These are phyloP conservation scores for Helarctos malayanus DNA, from an alignment of 2,797 vertebrate genomes.

Conservation along the genomic window DNA sequence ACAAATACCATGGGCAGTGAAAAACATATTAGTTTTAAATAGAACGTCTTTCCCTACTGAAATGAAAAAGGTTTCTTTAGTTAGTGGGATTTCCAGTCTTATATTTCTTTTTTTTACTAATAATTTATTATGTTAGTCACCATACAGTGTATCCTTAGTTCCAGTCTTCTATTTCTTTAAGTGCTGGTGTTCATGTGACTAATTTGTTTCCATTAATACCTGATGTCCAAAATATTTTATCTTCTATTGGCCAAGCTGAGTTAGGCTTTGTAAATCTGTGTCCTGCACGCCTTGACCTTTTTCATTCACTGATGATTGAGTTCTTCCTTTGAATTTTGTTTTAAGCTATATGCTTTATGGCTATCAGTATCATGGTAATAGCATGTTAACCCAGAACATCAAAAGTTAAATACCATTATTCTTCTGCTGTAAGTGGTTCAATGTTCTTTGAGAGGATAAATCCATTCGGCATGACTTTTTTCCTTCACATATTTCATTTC, in stretches of 20 bases:
- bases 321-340: background rate
- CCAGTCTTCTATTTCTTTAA: background rate
- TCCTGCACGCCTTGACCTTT: background rate
- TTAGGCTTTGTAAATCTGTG: background rate
- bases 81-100: background rate
- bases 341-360: background rate
- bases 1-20: background rate
- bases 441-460: background rate
- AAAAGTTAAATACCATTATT: background rate
- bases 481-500: background rate
- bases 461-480: background rate
- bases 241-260: background rate
- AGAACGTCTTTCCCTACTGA: background rate
- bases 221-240: background rate
- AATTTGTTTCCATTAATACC: conserved; percentile 32
- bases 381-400: background rate
- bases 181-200: background rate
- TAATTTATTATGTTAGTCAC: no score
- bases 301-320: background rate
- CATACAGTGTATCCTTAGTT: background rate
- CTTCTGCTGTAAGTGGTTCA: background rate
- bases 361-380: background rate
- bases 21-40: background rate
- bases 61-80: background rate
- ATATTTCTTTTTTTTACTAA: background rate